Percentiles rank a stretch among this genome's conserved stretches.
Conservation (phyloP, 2,888 invertebrate genomes). For the Hermodice carunculata region DNA sequence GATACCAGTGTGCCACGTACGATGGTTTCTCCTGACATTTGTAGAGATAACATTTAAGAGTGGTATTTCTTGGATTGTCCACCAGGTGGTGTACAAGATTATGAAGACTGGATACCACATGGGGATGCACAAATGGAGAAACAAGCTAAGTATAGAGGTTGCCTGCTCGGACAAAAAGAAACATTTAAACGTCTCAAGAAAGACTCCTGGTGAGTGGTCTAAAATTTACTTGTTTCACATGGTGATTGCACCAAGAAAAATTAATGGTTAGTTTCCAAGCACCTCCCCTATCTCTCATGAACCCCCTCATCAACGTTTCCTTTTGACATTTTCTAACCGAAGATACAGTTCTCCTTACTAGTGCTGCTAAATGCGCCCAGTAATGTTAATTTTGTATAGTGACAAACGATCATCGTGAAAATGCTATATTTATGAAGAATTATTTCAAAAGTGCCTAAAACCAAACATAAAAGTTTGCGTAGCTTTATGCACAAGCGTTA, state of each 20-base stretch:
- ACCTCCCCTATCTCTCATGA: not conserved
- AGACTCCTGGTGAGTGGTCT: conserved; percentile 59
- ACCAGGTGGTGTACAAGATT: conserved; percentile 56
- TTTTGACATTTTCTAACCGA: not conserved
- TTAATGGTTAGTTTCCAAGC: not conserved
- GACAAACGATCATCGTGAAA: too few species aligned
- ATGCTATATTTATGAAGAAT: too few species aligned
- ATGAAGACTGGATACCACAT: conserved; percentile 61
- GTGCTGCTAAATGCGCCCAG: too few species aligned
- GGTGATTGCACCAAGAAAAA: not conserved
- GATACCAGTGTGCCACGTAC: too few species aligned
- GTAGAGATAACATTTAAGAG: too few species aligned
- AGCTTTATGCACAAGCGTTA: too few species aligned
- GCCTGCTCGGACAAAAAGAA: conserved; percentile 60
- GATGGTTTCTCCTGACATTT: too few species aligned
- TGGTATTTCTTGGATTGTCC: too few species aligned
- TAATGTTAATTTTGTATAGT: too few species aligned
- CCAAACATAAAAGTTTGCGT: too few species aligned
- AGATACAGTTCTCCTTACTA: too few species aligned
- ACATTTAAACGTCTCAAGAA: conserved; percentile 56
- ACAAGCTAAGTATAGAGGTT: conserved; percentile 49
- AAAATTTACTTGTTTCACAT: not conserved
- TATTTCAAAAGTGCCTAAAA: too few species aligned
- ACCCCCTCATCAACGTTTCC: not conserved
- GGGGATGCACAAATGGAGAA: conserved; percentile 38